Percentiles rank a stretch among this genome's conserved stretches.
These are phyloP conservation scores for Ernsta delagoae DNA, from an alignment of 2,888 invertebrate genomes.

Conservation along the genomic window DNA sequence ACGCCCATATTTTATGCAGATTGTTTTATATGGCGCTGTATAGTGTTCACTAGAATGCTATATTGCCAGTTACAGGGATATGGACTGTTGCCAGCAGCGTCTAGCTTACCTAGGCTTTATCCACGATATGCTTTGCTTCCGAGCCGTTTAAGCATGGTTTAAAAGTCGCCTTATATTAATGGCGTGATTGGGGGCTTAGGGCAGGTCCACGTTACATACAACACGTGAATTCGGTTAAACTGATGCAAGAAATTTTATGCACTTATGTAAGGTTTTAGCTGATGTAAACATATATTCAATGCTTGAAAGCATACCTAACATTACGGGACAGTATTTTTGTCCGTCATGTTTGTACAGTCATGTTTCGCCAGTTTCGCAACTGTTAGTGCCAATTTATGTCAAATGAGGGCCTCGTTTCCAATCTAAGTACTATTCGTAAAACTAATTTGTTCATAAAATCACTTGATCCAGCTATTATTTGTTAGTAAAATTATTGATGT, in stretches of 20 bases:
- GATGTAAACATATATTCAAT: no score
- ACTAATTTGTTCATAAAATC: no score
- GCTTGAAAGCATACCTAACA: no score
- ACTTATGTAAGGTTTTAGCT: not conserved
- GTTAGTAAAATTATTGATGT: not conserved
- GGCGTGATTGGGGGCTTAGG: conserved; percentile 39
- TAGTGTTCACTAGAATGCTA: conserved; percentile 26
- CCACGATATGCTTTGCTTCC: conserved; percentile 41
- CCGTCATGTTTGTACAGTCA: no score
- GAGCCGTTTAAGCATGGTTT: conserved; percentile 43
- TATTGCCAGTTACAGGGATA: conserved; percentile 39
- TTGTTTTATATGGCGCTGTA: conserved; percentile 26
- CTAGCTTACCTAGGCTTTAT: conserved; percentile 45
- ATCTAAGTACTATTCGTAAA: no score
- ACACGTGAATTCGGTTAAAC: not conserved
- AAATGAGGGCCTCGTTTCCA: no score
- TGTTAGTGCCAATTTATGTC: no score
- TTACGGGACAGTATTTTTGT: no score
- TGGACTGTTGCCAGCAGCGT: conserved; percentile 50
- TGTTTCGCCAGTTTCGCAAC: no score
- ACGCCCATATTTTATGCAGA: conserved; percentile 37
- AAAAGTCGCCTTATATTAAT: conserved; percentile 44
- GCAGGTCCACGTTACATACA: conserved; percentile 17
- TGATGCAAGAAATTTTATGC: conserved; percentile 17
- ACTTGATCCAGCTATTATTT: no score